Percentiles rank a stretch among this genome's conserved stretches.
These are phyloP conservation scores for Sipha maydis DNA, from an alignment of 2,888 invertebrate species.

Conservation along the genomic window DNA sequence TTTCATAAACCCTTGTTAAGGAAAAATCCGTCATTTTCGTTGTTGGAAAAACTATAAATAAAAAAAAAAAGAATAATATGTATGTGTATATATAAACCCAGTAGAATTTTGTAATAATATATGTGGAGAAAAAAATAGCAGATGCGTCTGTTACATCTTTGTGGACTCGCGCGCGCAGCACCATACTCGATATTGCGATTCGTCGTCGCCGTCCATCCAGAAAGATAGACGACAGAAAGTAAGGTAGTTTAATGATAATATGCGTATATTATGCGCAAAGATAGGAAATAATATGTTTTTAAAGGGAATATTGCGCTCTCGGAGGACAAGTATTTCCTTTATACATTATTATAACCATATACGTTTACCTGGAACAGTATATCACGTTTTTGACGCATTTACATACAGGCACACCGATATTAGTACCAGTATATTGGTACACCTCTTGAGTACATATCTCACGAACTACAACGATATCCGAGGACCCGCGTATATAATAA, in stretches of 20 bases:
- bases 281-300: background rate
- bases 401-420: background rate
- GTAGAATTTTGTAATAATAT: conserved; percentile 27
- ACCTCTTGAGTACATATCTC: too few species aligned
- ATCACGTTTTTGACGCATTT: background rate
- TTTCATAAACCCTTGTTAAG: conserved; percentile 62
- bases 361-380: background rate
- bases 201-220: background rate
- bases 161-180: background rate
- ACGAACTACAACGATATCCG: too few species aligned
- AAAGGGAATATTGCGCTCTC: background rate
- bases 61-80: background rate
- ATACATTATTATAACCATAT: background rate
- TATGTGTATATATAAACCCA: too few species aligned
- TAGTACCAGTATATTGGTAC: background rate
- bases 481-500: too few species aligned
- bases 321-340: background rate
- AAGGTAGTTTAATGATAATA: conserved; percentile 2
- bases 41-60: background rate
- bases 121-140: background rate
- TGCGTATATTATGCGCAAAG: background rate
- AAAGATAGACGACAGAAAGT: background rate
- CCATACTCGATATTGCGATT: conserved; percentile 25
- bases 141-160: conserved; percentile 1
- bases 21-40: conserved; percentile 57